A percentile compares a stretch with the other conserved stretches of the same genome.
Conservation (phyloP, 2,888 invertebrate genomes). For the Himalopsyche tibetana region DNA sequence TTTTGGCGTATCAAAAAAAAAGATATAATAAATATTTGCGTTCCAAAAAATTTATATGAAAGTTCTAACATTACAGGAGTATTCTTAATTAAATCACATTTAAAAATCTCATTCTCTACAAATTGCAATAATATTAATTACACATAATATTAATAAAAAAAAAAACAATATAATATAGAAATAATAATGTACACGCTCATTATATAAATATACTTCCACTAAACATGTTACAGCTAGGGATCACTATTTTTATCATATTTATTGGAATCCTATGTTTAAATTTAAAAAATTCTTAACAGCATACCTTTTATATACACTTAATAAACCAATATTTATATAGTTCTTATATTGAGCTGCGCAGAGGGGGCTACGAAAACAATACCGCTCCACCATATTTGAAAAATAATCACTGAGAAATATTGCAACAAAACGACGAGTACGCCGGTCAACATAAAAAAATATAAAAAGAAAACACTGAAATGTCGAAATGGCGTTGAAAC, state of each 20-base stretch:
- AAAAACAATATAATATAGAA: constrained; percentile 35
- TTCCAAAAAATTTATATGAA: not conserved
- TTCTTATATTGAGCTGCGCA: constrained; percentile 54
- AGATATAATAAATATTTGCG: constrained; percentile 39
- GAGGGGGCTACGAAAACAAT: not conserved
- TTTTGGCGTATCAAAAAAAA: constrained; percentile 43
- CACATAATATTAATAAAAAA: constrained; percentile 46
- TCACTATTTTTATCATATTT: constrained; percentile 63
- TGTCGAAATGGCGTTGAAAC: not conserved
- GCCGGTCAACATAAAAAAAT: not conserved
- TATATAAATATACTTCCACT: constrained; percentile 62
- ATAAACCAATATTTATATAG: constrained; percentile 50
- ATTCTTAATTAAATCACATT: constrained; percentile 38
- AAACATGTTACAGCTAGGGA: constrained; percentile 59
- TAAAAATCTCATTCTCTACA: constrained; percentile 39
- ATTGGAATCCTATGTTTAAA: constrained; percentile 60
- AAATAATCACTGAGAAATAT: constrained; percentile 5
- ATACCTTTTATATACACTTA: constrained; percentile 48
- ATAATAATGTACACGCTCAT: constrained; percentile 44
- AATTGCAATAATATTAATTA: constrained; percentile 39
- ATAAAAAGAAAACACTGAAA: constrained; percentile 19
- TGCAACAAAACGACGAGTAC: not conserved
- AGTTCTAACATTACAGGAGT: constrained; percentile 41
- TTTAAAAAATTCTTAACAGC: constrained; percentile 59
- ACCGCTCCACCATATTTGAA: not conserved